Evolutionary conservation across 2,888 invertebrate genomes (phyloP), one percentile per base, ranked within the genome.

Genomic region (Hirudinaria manillensis): DNA sequence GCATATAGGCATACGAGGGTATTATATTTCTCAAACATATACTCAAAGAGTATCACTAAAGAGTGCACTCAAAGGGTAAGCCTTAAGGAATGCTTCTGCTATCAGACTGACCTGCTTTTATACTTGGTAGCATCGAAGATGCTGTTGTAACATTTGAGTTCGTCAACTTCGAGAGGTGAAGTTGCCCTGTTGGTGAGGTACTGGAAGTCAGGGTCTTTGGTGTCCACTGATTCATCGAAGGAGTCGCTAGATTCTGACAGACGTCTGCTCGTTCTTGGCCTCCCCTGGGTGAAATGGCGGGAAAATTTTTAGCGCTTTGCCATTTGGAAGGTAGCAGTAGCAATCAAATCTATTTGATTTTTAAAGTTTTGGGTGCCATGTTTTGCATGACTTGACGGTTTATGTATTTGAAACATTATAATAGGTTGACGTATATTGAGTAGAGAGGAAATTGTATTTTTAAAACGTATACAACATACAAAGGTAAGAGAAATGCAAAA

Each of bases 111-210:
- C 66, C 66, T 65, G 36, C 4, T 68, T 10, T 36, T 32, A 16
- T 68, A 68, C 32, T 68, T 70, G 65, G 70, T 74, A 38, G 34
- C 19, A 53, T 51, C n/a, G 55, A 68, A 53, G 66, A 70, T 70
- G 13, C 29, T 32, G 24, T 27, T 32, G 66, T 36, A 65, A 19
- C 38, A 72, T 21, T 78, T 76, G 36, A 45, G 38, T n/a, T 70
- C 51, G 68, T 78, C 78, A 16, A 77, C 55, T 34, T 79, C 78
- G 78, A 82, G 81, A 16, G 84, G 84, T 13, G 83, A 82, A 7
- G 83, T 83, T 38, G 83, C 83, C 66, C 83, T 72, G 76, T 81
- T 83, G 73, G 82, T 82, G 70, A 83, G 78, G 78, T 81, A 83
- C 45, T 79, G n/a, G 19, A 75, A 27, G 24, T 71, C 29, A 45